A percentile compares a stretch with the other conserved stretches of the same genome.
These are phyloP conservation scores for Hippocampus abdominalis DNA, from an alignment of 2,113 vertebrate species.

Conservation along the genomic window DNA sequence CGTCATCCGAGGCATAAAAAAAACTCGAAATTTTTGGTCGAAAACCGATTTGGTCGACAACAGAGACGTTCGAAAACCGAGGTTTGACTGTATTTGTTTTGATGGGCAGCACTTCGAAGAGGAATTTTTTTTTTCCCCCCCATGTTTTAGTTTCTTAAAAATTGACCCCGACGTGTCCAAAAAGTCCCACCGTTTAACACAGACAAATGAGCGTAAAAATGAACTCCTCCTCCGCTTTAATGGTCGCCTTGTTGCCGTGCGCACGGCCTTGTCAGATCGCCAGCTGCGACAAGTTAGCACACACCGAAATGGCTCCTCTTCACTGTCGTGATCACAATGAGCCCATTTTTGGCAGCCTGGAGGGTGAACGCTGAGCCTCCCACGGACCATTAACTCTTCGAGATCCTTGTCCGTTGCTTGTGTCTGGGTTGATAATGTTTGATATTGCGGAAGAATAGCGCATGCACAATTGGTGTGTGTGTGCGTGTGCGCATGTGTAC, in stretches of 20 bases:
- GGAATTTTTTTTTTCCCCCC: background rate
- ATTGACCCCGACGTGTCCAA: background rate
- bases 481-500: no score
- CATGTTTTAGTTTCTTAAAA: background rate
- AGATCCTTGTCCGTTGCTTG: conserved; percentile 41
- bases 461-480: background rate
- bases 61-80: no score
- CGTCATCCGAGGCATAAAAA: no score
- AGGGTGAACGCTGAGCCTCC: conserved; percentile 23
- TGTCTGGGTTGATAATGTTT: conserved; percentile 32
- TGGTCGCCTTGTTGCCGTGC: background rate
- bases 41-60: no score
- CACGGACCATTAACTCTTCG: conserved; percentile 41
- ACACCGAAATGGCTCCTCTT: conserved; percentile 8
- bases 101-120: background rate
- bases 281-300: conserved; percentile 2
- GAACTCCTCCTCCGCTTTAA: background rate
- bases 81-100: background rate
- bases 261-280: background rate
- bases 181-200: background rate
- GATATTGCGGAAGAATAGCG: conserved; percentile 52
- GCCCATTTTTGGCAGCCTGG: conserved; percentile 17
- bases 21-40: no score
- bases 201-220: background rate
- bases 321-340: conserved; percentile 15